These are phyloP conservation scores for Zosterops borbonicus DNA, from an alignment of 2,113 vertebrate genomes.

Conservation along the genomic window DNA sequence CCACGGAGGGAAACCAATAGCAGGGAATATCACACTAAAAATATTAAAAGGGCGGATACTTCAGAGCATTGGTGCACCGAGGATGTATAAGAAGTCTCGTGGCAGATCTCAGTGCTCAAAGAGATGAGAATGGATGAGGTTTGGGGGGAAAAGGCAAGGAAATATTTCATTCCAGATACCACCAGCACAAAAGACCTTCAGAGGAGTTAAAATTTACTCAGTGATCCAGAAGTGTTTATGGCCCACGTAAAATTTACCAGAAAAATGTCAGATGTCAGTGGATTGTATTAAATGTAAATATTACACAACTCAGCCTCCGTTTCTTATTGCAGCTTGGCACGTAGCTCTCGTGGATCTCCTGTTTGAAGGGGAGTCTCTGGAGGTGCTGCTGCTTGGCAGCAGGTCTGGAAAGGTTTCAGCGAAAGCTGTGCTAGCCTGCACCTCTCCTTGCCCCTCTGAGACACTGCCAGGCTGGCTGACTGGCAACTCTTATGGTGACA, in stretches of 20 bases:
- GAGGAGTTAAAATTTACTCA: constrained; percentile 68
- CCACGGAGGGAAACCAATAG: fast-evolving
- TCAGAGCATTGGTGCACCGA: fast-evolving
- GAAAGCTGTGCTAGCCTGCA: fast-evolving
- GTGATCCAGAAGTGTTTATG: constrained; percentile 53
- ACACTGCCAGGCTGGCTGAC: fast-evolving
- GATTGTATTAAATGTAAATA: constrained; percentile 71
- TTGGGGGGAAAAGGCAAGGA: neutral
- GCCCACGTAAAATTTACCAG: constrained; percentile 57
- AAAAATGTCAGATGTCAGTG: constrained; percentile 67
- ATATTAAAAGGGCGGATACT: neutral
- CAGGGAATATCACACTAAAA: neutral
- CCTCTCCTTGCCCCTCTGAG: fast-evolving
- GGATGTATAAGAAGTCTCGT: neutral
- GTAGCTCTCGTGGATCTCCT: neutral
- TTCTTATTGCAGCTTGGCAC: constrained; percentile 34
- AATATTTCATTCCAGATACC: neutral
- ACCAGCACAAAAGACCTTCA: neutral
- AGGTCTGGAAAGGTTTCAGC: neutral
- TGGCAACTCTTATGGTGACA: fast-evolving
- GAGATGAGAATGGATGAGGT: neutral
- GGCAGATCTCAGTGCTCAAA: neutral
- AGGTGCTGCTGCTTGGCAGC: neutral
- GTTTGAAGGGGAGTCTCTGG: constrained; percentile 44
- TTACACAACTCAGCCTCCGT: neutral